Evolutionary conservation across 2,113 vertebrate species (phyloP).

Genomic region (Eolophus roseicapilla): DNA sequence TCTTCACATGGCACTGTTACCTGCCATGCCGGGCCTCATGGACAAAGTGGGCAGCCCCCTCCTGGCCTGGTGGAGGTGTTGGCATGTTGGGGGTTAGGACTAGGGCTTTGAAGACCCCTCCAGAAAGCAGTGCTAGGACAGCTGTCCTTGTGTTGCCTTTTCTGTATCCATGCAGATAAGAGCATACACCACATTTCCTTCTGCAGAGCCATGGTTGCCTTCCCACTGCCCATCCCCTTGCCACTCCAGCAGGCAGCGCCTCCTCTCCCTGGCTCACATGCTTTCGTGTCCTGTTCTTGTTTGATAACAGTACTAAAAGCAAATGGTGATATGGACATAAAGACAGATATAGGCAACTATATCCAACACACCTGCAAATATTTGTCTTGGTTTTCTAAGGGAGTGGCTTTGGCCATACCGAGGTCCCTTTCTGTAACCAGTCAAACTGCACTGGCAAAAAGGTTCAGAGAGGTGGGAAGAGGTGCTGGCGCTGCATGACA

Average conservation of each 20-base stretch:
- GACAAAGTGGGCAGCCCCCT: background rate
- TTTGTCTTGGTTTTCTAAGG: background rate
- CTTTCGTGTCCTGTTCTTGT: fast-evolving
- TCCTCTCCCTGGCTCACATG: background rate
- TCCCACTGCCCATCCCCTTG: background rate
- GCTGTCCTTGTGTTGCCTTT: background rate
- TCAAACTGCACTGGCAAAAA: background rate
- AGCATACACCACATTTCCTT: fast-evolving
- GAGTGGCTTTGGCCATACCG: background rate
- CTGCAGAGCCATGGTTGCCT: fast-evolving
- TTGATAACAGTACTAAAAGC: fast-evolving
- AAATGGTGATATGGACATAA: background rate
- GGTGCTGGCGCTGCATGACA: background rate
- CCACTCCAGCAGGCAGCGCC: background rate
- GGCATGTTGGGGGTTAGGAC: background rate
- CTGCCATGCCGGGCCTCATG: fast-evolving
- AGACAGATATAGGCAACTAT: background rate
- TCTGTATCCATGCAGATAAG: background rate
- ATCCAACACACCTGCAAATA: background rate
- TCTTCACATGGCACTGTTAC: background rate
- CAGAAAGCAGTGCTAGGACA: background rate
- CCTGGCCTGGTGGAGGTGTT: background rate
- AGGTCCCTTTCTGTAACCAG: background rate
- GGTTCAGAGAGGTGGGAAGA: background rate
- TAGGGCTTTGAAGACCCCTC: background rate